These are phyloP conservation scores for Crotophaga sulcirostris DNA, from an alignment of 2,113 vertebrate species.

Conservation along the genomic window DNA sequence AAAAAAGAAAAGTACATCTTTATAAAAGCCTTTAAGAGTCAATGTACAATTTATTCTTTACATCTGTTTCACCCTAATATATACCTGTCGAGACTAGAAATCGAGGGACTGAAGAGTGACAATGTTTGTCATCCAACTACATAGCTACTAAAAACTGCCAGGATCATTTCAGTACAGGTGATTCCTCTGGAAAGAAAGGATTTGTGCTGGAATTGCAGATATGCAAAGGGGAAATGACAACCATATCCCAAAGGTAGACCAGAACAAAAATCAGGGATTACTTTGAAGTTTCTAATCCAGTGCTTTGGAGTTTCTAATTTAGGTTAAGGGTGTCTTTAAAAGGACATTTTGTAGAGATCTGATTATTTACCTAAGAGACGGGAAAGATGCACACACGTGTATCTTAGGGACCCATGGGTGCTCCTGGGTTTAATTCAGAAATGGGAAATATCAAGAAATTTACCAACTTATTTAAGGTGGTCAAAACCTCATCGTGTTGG, in stretches of 20 bases:
- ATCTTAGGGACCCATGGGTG: background rate
- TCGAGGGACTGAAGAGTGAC: background rate
- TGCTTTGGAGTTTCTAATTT: background rate
- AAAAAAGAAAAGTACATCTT: background rate
- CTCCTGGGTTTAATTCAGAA: background rate
- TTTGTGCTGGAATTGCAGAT: fast-evolving
- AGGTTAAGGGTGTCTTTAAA: background rate
- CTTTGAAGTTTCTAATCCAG: background rate
- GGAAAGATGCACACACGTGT: background rate
- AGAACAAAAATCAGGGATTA: background rate
- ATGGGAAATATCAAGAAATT: background rate
- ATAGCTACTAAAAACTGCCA: background rate
- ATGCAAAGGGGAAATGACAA: background rate
- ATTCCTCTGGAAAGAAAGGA: background rate
- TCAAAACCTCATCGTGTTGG: background rate
- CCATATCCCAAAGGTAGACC: background rate
- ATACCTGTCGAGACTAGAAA: background rate
- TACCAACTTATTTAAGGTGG: background rate
- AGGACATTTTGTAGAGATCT: background rate
- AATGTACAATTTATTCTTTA: background rate
- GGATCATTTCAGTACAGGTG: background rate
- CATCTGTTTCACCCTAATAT: background rate
- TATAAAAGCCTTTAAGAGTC: background rate
- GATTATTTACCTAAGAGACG: background rate
- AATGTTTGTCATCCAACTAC: background rate